These are phyloP conservation scores for Phaonia tiefii DNA, from an alignment of 2,888 invertebrate genomes.

Conservation along the genomic window DNA sequence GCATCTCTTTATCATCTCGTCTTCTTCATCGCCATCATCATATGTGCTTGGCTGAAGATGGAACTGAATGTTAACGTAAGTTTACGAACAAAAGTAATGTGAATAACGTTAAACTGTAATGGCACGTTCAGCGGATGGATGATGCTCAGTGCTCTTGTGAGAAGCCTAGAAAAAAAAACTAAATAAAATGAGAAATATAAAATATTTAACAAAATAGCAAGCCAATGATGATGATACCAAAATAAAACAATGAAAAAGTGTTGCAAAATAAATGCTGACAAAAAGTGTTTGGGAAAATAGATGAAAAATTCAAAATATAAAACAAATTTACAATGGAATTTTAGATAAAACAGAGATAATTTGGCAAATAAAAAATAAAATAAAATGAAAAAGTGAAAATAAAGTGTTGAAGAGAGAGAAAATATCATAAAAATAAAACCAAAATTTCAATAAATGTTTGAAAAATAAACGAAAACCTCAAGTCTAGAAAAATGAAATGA, in stretches of 20 bases:
- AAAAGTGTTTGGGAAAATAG: neutral
- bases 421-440: neutral
- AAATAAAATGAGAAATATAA: constrained; percentile 32
- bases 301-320: neutral
- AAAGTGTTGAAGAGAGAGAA: neutral
- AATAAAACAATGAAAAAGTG: constrained; percentile 6
- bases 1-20: neutral
- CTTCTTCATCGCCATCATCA: neutral
- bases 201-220: constrained; percentile 64
- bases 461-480: too few relatives aligned
- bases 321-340: constrained; percentile 14
- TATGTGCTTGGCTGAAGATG: constrained; percentile 22
- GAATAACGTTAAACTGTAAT: constrained; percentile 67
- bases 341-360: constrained; percentile 24
- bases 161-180: constrained; percentile 20
- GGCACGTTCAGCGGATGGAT: constrained; percentile 67
- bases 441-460: too few relatives aligned
- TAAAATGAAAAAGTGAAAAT: constrained; percentile 17
- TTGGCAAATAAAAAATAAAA: neutral
- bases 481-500: constrained; percentile 31
- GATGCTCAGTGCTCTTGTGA: constrained; percentile 58
- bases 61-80: constrained; percentile 54
- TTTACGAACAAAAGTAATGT: constrained; percentile 57
- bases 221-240: constrained; percentile 7
- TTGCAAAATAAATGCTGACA: neutral